These are phyloP conservation scores for Spilarctia lutea DNA, from an alignment of 2,888 invertebrate genomes.

Conservation along the genomic window DNA sequence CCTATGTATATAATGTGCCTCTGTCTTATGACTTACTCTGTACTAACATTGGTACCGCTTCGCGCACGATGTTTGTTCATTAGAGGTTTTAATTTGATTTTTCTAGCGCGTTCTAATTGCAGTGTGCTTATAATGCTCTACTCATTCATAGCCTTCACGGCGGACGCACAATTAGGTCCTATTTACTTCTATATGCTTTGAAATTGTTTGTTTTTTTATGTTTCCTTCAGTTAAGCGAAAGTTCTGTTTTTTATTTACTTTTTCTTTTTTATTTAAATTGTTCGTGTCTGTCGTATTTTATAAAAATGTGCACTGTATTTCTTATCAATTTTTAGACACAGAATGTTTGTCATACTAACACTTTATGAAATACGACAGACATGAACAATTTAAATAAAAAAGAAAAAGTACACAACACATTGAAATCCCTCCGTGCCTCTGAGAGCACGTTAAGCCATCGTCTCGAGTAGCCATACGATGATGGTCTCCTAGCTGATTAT, in stretches of 20 bases:
- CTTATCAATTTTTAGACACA: too few relatives aligned
- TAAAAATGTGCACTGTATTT: not conserved
- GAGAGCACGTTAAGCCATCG: too few relatives aligned
- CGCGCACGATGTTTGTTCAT: conserved; percentile 80
- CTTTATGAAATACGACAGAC: too few relatives aligned
- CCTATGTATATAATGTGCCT: not conserved
- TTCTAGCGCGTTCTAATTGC: conserved; percentile 84
- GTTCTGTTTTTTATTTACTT: conserved; percentile 3
- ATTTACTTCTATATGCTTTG: conserved; percentile 54
- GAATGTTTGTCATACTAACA: too few relatives aligned
- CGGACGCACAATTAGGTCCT: conserved; percentile 64
- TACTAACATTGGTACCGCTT: conserved; percentile 57
- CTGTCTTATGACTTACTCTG: conserved; percentile 53
- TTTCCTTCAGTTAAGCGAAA: conserved; percentile 1
- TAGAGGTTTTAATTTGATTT: conserved; percentile 83
- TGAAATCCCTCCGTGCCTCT: too few relatives aligned
- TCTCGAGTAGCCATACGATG: too few relatives aligned
- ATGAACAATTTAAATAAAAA: not conserved
- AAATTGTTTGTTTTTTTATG: conserved; percentile 27
- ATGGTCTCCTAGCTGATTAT: too few relatives aligned
- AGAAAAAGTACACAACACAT: too few relatives aligned
- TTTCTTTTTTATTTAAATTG: not conserved
- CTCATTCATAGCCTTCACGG: conserved; percentile 64
- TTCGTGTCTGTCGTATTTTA: not conserved
- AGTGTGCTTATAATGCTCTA: conserved; percentile 73